phyloP scores from a whole-genome alignment of 64 coral and sea anemone genomes.

The Actinia equina region DNA sequence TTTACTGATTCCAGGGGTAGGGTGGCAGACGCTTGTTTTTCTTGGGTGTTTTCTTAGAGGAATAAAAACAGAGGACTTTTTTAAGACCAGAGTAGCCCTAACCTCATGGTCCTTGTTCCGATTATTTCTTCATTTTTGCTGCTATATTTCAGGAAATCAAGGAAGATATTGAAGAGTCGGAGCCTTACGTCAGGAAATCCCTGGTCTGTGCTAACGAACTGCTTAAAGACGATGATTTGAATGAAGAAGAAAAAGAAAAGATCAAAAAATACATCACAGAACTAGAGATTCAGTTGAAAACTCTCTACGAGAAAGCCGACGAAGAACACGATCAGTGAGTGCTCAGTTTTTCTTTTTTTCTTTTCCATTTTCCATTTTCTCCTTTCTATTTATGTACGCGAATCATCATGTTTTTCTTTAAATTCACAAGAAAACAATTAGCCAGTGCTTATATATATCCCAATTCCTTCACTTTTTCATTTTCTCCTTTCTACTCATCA shows the following conservation, averaged over 20 bases:
- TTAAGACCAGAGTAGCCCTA: background rate
- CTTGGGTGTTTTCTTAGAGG: too few relatives aligned
- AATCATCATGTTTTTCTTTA: too few relatives aligned
- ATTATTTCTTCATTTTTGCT: background rate
- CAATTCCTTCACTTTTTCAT: too few relatives aligned
- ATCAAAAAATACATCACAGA: constrained; percentile 12
- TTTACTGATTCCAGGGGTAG: background rate
- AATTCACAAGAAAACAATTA: too few relatives aligned
- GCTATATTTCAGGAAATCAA: background rate
- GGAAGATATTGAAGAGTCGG: constrained; percentile 14
- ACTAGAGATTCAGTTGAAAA: background rate
- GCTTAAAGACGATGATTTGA: background rate
- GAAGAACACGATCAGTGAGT: background rate
- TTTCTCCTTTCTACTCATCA: too few relatives aligned
- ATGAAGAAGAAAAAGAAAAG: constrained; percentile 10
- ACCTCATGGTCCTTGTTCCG: background rate
- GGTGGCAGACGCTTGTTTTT: background rate
- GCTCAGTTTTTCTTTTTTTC: background rate
- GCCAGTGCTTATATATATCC: too few relatives aligned
- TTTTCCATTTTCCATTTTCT: background rate
- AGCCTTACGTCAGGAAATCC: background rate
- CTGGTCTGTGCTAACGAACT: background rate
- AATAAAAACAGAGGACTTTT: too few relatives aligned
- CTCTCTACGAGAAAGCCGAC: background rate
- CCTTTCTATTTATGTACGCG: too few relatives aligned